Base-by-base conservation (phyloP, 1,140 invertebrate genomes). In the Scaptomyza hsui region DNA sequence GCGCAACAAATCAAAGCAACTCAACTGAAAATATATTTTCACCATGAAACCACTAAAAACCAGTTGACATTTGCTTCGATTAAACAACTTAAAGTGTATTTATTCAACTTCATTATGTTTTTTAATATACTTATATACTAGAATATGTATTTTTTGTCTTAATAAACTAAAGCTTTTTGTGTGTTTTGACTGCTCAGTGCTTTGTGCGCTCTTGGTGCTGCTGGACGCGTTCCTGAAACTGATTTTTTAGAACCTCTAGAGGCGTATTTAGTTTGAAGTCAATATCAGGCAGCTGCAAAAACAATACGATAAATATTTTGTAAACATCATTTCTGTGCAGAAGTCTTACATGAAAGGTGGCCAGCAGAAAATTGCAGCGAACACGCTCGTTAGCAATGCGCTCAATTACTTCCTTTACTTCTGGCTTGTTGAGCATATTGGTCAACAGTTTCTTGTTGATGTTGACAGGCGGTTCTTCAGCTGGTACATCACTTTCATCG, bases 321-420 rank as follows among this genome's bases (percentile, higher is more conserved):
- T 44, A 1, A 15, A 15, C 4, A 9, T 4, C 16, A 13, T 18
- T 9, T 24, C 1, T 24, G n/a, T 1, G 21, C 10, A 26, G 12
- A 1, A 18, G 5, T 42, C 21, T 26, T 42, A 72, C 70, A 16
- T 49, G 59, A 42, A 88, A 88, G n/a, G 74, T 88, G n/a, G 78
- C 78, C 15, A 86, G 37, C 1, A 88, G 16, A 32, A 86, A 86
- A 21, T 88, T 86, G 26, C 82, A 88, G 3, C 82, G 77, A 7
- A 85, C 81, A 0, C 81, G 64, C 26, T 85, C 81, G 5, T 13
- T 71, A 12, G 81, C 81, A 10, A 85, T 81, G 4, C 37, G 61
- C 21, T 69, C 64, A 10, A 88, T 52, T 9, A 75, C 6, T 2
- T 24, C 18, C 10, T 86, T 41, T 15, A 69, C 32, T 4, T 86